phyloP scores from a whole-genome alignment of 2,113 vertebrate species.

The Poeciliopsis turrubarensis region DNA sequence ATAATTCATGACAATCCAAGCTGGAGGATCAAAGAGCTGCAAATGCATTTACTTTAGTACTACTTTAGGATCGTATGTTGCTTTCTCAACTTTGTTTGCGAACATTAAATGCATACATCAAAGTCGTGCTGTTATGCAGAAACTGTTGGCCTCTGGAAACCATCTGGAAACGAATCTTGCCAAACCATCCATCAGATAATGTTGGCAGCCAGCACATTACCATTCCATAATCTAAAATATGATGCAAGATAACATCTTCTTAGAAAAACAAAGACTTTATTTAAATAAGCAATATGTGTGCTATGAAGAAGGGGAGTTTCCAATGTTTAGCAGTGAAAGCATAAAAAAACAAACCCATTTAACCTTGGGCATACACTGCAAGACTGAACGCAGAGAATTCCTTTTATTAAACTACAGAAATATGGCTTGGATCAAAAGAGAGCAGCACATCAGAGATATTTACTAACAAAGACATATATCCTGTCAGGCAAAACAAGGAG shows the following conservation, averaged over 20 bases:
- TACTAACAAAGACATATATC: slow-evolving; percentile 62
- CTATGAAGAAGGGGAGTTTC: background rate
- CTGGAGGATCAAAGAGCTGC: no score
- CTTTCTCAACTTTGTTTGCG: slow-evolving; percentile 1
- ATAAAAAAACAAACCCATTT: slow-evolving; percentile 1
- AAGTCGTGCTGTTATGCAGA: background rate
- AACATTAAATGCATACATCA: slow-evolving; percentile 2
- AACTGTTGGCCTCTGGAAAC: slow-evolving; percentile 39
- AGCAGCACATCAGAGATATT: slow-evolving; percentile 36
- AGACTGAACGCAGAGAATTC: slow-evolving; percentile 17
- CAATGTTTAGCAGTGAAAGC: slow-evolving; percentile 2
- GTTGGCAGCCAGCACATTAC: slow-evolving; percentile 52
- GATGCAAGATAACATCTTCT: slow-evolving; percentile 5
- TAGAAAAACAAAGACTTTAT: background rate
- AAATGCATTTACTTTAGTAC: no score
- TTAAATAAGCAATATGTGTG: slow-evolving; percentile 3
- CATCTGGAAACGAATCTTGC: slow-evolving; percentile 47
- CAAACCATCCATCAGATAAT: slow-evolving; percentile 33
- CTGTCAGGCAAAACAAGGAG: slow-evolving; percentile 44
- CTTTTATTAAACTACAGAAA: slow-evolving; percentile 30
- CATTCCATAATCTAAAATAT: slow-evolving; percentile 35
- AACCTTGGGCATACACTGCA: background rate
- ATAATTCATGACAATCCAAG: slow-evolving; percentile 25
- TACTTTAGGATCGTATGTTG: no score
- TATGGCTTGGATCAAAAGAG: slow-evolving; percentile 27